Percentiles rank a stretch among this genome's conserved stretches.
These are phyloP conservation scores for Serrognathus titanus DNA, from an alignment of 2,888 invertebrate species.

Conservation along the genomic window DNA sequence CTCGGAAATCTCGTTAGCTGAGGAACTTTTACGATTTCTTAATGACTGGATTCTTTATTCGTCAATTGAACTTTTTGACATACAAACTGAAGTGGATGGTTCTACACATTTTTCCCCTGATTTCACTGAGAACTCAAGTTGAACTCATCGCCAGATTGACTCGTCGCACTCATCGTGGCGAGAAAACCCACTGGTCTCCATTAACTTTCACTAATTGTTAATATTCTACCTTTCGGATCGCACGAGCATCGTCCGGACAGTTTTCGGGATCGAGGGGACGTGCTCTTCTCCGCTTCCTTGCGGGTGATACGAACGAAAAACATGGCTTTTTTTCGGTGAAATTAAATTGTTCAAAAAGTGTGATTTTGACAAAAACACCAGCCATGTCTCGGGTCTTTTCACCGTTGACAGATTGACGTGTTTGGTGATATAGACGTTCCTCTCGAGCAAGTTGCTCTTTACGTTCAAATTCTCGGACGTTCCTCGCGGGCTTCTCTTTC, in stretches of 20 bases:
- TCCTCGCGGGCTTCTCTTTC: too few relatives aligned
- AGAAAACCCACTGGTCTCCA: slow-evolving; percentile 28
- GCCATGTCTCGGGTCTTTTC: slow-evolving; percentile 29
- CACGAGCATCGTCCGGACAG: slow-evolving; percentile 5
- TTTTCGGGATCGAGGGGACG: not conserved
- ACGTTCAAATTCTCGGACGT: too few relatives aligned
- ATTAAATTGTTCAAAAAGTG: slow-evolving; percentile 27
- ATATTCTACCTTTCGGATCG: slow-evolving; percentile 8
- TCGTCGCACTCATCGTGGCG: slow-evolving; percentile 21
- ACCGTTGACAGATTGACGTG: too few relatives aligned
- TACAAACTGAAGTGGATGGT: slow-evolving; percentile 36
- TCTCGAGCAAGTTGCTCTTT: too few relatives aligned
- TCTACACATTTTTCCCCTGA: slow-evolving; percentile 33
- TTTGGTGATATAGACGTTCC: too few relatives aligned
- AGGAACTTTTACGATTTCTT: too few relatives aligned
- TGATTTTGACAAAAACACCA: slow-evolving; percentile 35
- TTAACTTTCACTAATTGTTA: slow-evolving; percentile 16
- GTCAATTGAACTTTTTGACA: too few relatives aligned
- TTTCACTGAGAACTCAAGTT: slow-evolving; percentile 7
- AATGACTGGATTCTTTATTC: too few relatives aligned
- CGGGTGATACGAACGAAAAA: slow-evolving; percentile 23
- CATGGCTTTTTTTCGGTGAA: slow-evolving; percentile 20
- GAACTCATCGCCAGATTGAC: slow-evolving; percentile 11
- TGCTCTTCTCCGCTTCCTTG: slow-evolving; percentile 2
- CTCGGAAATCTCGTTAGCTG: too few relatives aligned